Percentiles rank a stretch among this genome's conserved stretches.
phyloP scores from a whole-genome alignment of 2,113 vertebrate genomes.

The Malaclemys terrapin region DNA sequence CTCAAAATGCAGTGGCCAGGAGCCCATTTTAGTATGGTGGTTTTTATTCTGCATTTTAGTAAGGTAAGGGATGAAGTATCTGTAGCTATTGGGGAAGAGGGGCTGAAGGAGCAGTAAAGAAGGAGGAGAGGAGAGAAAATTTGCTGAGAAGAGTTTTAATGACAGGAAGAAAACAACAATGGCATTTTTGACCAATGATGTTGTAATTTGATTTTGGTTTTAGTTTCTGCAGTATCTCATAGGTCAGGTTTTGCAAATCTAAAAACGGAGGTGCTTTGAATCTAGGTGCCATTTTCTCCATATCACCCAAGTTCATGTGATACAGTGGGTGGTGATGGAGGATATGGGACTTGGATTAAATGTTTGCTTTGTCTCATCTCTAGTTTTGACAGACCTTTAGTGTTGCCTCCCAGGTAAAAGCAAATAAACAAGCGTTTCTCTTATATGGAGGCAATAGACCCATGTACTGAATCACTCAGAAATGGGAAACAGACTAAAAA shows the following conservation, averaged over 20 bases:
- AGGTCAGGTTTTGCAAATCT: neutral
- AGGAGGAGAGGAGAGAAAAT: neutral
- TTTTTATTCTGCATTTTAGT: neutral
- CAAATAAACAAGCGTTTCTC: neutral
- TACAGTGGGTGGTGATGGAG: neutral
- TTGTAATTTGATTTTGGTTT: neutral
- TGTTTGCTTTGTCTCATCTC: neutral
- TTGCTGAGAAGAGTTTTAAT: neutral
- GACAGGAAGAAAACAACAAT: neutral
- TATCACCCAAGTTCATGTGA: neutral
- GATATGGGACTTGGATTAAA: neutral
- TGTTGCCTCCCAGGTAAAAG: neutral
- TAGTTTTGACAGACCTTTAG: neutral
- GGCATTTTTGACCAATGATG: neutral
- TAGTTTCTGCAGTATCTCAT: neutral
- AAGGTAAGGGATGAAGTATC: neutral
- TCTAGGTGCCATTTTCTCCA: neutral
- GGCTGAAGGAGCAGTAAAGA: neutral
- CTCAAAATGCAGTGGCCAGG: too few species aligned
- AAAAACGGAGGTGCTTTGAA: neutral
- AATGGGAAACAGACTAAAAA: neutral
- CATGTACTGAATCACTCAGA: neutral
- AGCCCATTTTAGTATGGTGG: neutral
- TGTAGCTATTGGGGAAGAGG: neutral
- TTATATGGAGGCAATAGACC: neutral